Evolutionary conservation across 2,113 vertebrate species (phyloP), one percentile per base, ranked within the genome.

Genomic region (Stigmatopora nigra): DNA sequence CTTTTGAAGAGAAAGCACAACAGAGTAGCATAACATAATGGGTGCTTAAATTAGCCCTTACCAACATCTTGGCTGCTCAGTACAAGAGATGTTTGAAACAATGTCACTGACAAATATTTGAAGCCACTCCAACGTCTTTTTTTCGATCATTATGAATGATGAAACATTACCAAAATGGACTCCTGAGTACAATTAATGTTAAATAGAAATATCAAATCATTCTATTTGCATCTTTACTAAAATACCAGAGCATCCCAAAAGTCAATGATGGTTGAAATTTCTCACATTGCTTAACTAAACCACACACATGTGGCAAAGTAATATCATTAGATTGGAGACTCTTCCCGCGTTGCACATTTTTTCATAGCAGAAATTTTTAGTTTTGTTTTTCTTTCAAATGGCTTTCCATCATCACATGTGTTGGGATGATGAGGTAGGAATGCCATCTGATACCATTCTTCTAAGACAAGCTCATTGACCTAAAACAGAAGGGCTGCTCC

Each of bases 391-490:
- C 19, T 45, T 61, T 61, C 17, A 44, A 38, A n/a, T 20, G 41
- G 36, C 38, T 44, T 14, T n/a, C 16, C 59, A 22, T 61, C 59
- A 15, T 83, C 74, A 78, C 82, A 82, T 59, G 80, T 81, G 75
- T 72, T 63, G 63, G 52, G 59, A 70, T 70, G 72, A 77, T 82
- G 64, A 67, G 65, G 41, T 62, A 65, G 60, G 67, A 49, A 65
- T 61, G 79, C 68, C 71, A 87, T 77, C 69, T 76, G 70, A 80
- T 77, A 75, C 69, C 74, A 79, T 74, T 77, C 58, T 69, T 75
- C 60, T 46, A 55, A 52, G 65, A 52, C 46, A 66, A 78, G 82
- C 63, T 70, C 70, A 78, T 75, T 88, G 86, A 72, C 89, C 88
- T 86, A 76, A 41, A 89, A 83, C 44, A 61, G 86, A 88, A 67